phyloP scores from a whole-genome alignment of 1,140 invertebrate species.

The Bombus breviceps region DNA sequence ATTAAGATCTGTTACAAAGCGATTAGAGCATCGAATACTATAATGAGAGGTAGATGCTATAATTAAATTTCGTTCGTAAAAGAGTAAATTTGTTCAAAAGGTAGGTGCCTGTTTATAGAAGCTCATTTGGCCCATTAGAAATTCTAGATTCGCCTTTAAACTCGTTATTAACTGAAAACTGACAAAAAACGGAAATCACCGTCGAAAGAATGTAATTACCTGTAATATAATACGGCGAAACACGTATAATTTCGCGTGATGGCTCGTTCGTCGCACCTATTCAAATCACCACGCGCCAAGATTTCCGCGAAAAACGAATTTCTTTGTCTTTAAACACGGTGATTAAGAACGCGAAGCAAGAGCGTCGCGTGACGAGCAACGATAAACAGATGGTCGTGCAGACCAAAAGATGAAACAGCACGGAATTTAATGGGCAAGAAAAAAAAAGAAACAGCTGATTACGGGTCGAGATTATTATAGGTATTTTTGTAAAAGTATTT shows the following conservation, averaged over 20 bases:
- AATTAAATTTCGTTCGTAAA: not conserved
- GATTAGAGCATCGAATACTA: not conserved
- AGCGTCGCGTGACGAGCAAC: conserved; percentile 61
- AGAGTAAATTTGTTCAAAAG: not conserved
- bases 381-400: conserved; percentile 17
- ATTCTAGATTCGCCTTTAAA: not conserved
- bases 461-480: conserved; percentile 64
- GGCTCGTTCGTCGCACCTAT: conserved; percentile 32
- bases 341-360: conserved; percentile 27
- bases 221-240: conserved; percentile 60
- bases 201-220: conserved; percentile 24
- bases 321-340: conserved; percentile 49
- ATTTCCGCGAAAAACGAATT: conserved; percentile 48
- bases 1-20: not conserved
- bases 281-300: not conserved
- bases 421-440: not conserved
- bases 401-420: not conserved
- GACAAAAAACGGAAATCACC: not conserved
- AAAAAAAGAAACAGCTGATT: conserved; percentile 8
- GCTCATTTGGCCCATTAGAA: not conserved
- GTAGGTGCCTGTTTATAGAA: not conserved
- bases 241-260: conserved; percentile 61
- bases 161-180: not conserved
- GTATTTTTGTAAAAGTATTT: conserved; percentile 71
- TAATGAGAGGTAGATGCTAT: not conserved